Percentiles rank a stretch among this genome's conserved stretches.
These are phyloP conservation scores for Drosophila conformis DNA, from an alignment of 2,888 invertebrate species.

Conservation along the genomic window DNA sequence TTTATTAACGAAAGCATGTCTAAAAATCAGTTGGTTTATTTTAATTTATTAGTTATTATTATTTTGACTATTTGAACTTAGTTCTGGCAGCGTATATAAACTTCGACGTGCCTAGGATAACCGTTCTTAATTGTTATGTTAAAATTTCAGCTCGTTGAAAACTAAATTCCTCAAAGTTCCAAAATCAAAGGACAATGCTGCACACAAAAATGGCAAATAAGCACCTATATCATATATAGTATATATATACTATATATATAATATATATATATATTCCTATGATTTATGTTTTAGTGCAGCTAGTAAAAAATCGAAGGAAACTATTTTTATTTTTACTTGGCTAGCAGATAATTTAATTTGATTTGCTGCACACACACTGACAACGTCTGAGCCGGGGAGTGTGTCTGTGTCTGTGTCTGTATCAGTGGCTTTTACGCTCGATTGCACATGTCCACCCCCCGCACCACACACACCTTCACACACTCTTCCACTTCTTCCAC, in stretches of 20 bases:
- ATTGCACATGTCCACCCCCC: constrained; percentile 30
- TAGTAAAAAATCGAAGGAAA: constrained; percentile 41
- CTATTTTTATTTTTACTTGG: constrained; percentile 43
- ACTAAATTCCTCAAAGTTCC: not conserved
- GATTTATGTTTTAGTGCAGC: not conserved
- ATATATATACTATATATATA: no score
- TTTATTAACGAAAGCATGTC: no score
- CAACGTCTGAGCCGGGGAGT: not conserved
- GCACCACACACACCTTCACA: not conserved
- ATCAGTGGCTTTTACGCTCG: constrained; percentile 66
- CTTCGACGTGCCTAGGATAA: not conserved
- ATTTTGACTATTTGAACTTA: not conserved
- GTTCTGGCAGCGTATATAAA: not conserved
- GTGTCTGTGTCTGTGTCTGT: constrained; percentile 2
- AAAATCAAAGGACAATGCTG: not conserved
- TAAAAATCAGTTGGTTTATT: not conserved
- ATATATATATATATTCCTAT: no score
- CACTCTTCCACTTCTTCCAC: constrained; percentile 1
- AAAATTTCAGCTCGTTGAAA: not conserved
- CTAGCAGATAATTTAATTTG: constrained; percentile 70
- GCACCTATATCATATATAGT: no score
- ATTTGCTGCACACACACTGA: constrained; percentile 53
- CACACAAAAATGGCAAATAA: not conserved
- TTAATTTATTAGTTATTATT: no score
- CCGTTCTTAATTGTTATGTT: not conserved